Base-by-base conservation (phyloP, 1,140 invertebrate genomes). In the Pseudobourletiella spinata region DNA sequence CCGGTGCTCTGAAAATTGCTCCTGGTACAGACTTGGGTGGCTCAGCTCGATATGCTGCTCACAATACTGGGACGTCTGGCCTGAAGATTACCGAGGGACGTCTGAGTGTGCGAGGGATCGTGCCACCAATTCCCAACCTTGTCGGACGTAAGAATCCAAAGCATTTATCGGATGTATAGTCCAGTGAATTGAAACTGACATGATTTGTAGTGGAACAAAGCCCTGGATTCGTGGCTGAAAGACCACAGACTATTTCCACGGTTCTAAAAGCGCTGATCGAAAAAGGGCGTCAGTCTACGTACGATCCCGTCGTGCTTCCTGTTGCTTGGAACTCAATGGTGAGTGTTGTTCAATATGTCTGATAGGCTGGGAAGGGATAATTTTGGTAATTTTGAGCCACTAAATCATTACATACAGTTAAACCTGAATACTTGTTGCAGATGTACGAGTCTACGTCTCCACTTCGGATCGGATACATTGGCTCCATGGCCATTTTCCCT, bases 61-160 rank as follows among this genome's bases (percentile, higher is more conserved):
- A 76, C 65, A 83, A 81, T 65, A 80, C 78, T 75, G 83, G 83
- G 32, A 71, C 83, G 18, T 82, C 78, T 69, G 80, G 80, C 16
- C 75, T 84, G 18, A 76, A 75, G 67, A 70, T 74, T 2, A 74
- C 74, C 1, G 26, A 35, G 24, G 66, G 64, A 18, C 52, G 73
- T 16, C 20, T 75, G 1, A 64, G 63, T 56, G 60, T 25, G 14
- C 58, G 54, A 58, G 64, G 60, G 35, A 16, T 61, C 1, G 30
- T 57, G 1, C 51, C 56, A 35, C 28, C 46, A 25, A 22, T 56
- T 2, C 54, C 54, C n/a, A 46, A 59, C 22, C 26, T 30, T 26
- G 30, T 43, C 46, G 56, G 51, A 28, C 16, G 61, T 56, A 39
- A 15, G 42, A 46, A 14, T 1, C 14, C 11, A 3, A 26, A 22